Conservation (phyloP, 2,113 vertebrate species). For the Psettodes erumei region DNA sequence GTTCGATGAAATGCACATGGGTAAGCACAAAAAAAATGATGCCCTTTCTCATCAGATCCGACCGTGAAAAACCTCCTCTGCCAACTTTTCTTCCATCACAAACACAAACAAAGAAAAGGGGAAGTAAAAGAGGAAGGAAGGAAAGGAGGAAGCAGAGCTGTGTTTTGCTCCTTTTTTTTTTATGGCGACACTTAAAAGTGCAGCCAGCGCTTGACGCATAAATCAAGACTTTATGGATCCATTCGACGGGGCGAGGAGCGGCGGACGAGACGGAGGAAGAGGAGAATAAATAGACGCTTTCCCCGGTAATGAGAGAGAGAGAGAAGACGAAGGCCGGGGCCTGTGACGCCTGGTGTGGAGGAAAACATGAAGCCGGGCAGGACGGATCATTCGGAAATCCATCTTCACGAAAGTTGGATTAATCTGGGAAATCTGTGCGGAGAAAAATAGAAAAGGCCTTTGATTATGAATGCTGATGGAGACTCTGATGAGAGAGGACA, state of each 20-base stretch:
- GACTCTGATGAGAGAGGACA: neutral
- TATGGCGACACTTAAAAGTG: constrained; percentile 53
- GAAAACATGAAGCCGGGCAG: neutral
- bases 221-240: constrained; percentile 65
- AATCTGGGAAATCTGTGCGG: neutral
- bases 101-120: neutral
- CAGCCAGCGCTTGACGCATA: constrained; percentile 42
- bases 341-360: constrained; percentile 35
- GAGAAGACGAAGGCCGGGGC: constrained; percentile 28
- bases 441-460: constrained; percentile 15
- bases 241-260: constrained; percentile 10
- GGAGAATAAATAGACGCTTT: constrained; percentile 49
- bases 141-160: neutral
- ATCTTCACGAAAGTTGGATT: neutral
- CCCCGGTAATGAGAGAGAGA: constrained; percentile 37
- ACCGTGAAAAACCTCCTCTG: constrained; percentile 22
- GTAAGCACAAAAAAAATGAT: too few relatives aligned
- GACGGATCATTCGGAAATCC: constrained; percentile 1
- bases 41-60: neutral
- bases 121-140: neutral
- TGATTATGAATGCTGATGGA: constrained; percentile 16
- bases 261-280: constrained; percentile 18
- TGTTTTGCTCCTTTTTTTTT: constrained; percentile 33
- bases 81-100: neutral
- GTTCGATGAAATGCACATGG: too few relatives aligned